Evolutionary conservation across 1,140 invertebrate genomes (phyloP), one percentile per base, ranked within the genome.

Genomic region (Druon quercuslanigerum): DNA sequence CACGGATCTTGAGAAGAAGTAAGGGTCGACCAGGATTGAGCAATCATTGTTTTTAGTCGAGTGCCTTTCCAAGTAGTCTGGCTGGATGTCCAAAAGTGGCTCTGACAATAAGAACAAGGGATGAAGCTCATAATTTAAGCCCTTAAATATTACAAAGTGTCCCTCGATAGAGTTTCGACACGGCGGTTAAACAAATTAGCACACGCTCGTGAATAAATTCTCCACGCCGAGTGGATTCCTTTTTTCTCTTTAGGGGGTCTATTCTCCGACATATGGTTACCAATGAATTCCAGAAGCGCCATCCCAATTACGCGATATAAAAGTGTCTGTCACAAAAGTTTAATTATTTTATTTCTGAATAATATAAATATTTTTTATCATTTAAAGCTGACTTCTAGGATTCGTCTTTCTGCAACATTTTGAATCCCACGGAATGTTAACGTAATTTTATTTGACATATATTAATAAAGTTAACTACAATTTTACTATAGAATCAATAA

Each of bases 161-260:
- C 60, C 25, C 33, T 66, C 60, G 60, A 66, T 66, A 66, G 14
- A 66, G 60, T 66, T 66, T 83, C 79, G 84, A 86, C 79, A 84
- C 82, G 82, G 85, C 77, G 81, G 87, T 89, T 89, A 85, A 79
- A 79, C 82, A 85, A 88, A 90, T 89, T 89, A 86, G 82, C 83
- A 79, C 83, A 33, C 20, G 72, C 79, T 71, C 76, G 78, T 84
- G 82, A 88, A 89, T 90, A 89, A 83, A 90, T 89, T 88, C 83
- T 88, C 83, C 84, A 88, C 79, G 85, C 75, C 78, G 82, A 78
- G 76, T 84, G 79, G 72, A 83, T 83, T 73, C 77, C 76, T 75
- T 20, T 54, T 84, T 81, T 79, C 82, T 83, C 81, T 66, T 82
- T 73, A 76, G 87, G 87, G 87, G 87, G 85, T 86, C 83, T 75